phyloP scores from a whole-genome alignment of 2,113 vertebrate species.

The Orientallactaga bullata region DNA sequence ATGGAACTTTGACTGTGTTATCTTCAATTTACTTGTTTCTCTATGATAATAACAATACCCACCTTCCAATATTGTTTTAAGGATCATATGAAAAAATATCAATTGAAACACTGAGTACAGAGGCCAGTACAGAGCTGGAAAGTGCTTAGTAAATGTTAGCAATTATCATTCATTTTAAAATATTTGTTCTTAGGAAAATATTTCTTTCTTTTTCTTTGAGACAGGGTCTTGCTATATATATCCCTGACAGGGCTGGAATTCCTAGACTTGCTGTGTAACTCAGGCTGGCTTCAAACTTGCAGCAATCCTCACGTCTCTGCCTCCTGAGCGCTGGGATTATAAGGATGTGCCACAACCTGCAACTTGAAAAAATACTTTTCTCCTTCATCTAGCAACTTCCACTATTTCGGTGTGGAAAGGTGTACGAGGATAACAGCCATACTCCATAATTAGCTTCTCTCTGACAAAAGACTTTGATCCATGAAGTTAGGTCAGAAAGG shows the following conservation, averaged over 20 bases:
- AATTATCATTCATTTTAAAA: constrained; percentile 16
- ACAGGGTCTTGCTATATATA: background rate
- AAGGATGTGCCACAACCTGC: background rate
- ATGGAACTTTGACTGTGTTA: background rate
- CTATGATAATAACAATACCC: background rate
- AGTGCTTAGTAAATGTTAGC: background rate
- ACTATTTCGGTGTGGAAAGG: constrained; percentile 20
- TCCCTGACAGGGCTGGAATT: background rate
- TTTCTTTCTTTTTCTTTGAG: background rate
- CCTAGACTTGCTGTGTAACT: background rate
- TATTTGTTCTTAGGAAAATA: constrained; percentile 29
- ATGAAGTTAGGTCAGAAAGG: background rate
- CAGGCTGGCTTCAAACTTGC: background rate
- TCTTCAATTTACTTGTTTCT: background rate
- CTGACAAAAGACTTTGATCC: constrained; percentile 10
- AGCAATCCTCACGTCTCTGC: background rate
- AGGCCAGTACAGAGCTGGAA: background rate
- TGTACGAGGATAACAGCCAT: background rate
- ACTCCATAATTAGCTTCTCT: constrained; percentile 31
- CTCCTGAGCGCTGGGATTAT: background rate
- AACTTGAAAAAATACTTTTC: background rate
- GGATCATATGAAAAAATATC: background rate
- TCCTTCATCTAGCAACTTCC: constrained; percentile 6
- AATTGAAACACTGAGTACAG: background rate
- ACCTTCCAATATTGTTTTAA: background rate